These are phyloP conservation scores for Chelonus formosanus DNA, from an alignment of 2,888 invertebrate species.

Conservation along the genomic window DNA sequence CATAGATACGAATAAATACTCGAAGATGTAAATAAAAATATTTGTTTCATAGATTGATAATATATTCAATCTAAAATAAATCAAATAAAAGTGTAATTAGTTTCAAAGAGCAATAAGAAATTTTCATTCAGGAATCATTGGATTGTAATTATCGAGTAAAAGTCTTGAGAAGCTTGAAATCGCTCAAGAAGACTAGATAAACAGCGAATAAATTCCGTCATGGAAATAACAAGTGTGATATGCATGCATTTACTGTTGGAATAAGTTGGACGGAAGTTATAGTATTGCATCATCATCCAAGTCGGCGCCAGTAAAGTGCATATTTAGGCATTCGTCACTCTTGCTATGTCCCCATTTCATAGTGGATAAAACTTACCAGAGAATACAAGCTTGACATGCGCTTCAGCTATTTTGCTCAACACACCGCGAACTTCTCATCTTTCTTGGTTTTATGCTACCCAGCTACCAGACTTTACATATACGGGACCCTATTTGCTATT, in stretches of 20 bases:
- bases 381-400: not conserved
- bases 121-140: too few species aligned
- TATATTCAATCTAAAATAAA: too few species aligned
- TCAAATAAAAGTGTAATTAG: too few species aligned
- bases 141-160: too few species aligned
- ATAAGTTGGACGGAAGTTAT: slow-evolving; percentile 1
- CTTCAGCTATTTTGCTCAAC: slow-evolving; percentile 8
- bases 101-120: too few species aligned
- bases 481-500: slow-evolving; percentile 17
- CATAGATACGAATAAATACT: too few species aligned
- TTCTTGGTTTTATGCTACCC: slow-evolving; percentile 13
- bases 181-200: too few species aligned
- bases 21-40: too few species aligned
- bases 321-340: slow-evolving; percentile 46
- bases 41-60: too few species aligned
- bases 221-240: too few species aligned
- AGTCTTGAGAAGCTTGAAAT: too few species aligned
- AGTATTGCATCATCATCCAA: slow-evolving; percentile 44
- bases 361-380: slow-evolving; percentile 23
- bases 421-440: slow-evolving; percentile 1
- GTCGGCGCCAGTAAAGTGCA: slow-evolving; percentile 41
- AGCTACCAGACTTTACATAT: slow-evolving; percentile 15
- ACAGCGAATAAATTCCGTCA: too few species aligned
- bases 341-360: slow-evolving; percentile 35
- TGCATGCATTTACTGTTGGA: not conserved